Percentiles rank a stretch among this genome's conserved stretches.
phyloP scores from a whole-genome alignment of 2,113 vertebrate genomes.

The Platanista minor region DNA sequence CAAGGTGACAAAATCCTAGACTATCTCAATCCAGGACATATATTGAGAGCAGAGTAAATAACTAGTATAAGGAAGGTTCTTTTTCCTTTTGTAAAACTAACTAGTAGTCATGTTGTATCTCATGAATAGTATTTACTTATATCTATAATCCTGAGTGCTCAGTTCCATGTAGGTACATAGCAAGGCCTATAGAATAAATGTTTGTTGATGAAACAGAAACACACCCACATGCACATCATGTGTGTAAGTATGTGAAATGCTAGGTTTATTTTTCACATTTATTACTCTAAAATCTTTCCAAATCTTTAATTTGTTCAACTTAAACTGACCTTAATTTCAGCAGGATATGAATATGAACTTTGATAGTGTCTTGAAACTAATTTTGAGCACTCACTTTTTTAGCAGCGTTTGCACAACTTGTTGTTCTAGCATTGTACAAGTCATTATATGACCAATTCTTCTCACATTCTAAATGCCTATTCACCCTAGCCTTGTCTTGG shows the following conservation, averaged over 20 bases:
- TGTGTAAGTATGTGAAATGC: not conserved
- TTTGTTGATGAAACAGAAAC: not conserved
- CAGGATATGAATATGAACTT: not conserved
- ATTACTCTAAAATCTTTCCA: not conserved
- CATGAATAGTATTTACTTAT: not conserved
- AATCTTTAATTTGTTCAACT: not conserved
- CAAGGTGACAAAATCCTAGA: constrained; percentile 30
- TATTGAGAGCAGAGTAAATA: not conserved
- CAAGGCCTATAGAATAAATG: not conserved
- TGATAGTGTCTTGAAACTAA: not conserved
- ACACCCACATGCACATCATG: too few relatives aligned
- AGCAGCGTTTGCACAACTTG: not conserved
- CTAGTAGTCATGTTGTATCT: not conserved
- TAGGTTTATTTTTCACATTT: not conserved
- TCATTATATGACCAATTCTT: not conserved
- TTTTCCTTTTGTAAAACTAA: not conserved
- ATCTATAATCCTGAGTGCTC: not conserved
- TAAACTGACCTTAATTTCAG: not conserved
- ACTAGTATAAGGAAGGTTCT: not conserved
- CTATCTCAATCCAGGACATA: not conserved
- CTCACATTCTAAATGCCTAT: not conserved
- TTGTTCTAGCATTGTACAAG: not conserved
- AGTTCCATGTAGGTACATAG: not conserved
- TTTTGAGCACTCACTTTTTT: not conserved
- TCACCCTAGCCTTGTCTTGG: not conserved